Evolutionary conservation across 2,888 invertebrate genomes (phyloP).

Genomic region (Phorcus lineatus): DNA sequence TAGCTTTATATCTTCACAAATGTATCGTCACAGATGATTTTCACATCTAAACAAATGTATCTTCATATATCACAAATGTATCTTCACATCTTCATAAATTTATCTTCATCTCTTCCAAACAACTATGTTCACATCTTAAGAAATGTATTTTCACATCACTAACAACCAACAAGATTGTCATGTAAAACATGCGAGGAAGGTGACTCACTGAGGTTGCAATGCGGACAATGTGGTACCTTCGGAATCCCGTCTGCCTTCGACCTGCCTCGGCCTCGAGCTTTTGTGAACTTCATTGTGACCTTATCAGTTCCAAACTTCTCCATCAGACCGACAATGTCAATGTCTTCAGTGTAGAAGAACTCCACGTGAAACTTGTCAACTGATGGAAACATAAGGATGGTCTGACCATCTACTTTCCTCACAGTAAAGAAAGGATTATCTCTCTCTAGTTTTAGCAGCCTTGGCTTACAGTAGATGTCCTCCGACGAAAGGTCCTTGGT

Average conservation of each 20-base stretch:
- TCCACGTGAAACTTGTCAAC: constrained; percentile 25
- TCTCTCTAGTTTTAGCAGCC: constrained; percentile 30
- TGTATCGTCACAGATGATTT: too few relatives aligned
- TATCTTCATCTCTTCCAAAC: too few relatives aligned
- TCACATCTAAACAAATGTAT: too few relatives aligned
- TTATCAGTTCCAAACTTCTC: not conserved
- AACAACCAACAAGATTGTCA: too few relatives aligned
- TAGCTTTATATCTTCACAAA: too few relatives aligned
- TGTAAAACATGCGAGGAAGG: too few relatives aligned
- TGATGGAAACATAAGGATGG: not conserved
- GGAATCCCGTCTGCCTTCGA: constrained; percentile 32
- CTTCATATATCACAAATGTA: too few relatives aligned
- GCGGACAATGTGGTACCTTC: not conserved
- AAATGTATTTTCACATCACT: too few relatives aligned
- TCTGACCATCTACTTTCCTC: not conserved
- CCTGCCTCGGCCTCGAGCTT: constrained; percentile 1
- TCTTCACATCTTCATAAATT: too few relatives aligned
- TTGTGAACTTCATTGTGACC: not conserved
- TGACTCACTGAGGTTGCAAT: too few relatives aligned
- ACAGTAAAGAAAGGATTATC: too few relatives aligned
- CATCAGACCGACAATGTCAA: constrained; percentile 21
- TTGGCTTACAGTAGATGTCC: constrained; percentile 31
- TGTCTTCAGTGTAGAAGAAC: constrained; percentile 41
- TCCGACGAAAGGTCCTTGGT: not conserved
- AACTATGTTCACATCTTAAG: too few relatives aligned